Evolutionary conservation across 1,140 invertebrate species (phyloP).

Genomic region (Neomicropteryx cornuta): DNA sequence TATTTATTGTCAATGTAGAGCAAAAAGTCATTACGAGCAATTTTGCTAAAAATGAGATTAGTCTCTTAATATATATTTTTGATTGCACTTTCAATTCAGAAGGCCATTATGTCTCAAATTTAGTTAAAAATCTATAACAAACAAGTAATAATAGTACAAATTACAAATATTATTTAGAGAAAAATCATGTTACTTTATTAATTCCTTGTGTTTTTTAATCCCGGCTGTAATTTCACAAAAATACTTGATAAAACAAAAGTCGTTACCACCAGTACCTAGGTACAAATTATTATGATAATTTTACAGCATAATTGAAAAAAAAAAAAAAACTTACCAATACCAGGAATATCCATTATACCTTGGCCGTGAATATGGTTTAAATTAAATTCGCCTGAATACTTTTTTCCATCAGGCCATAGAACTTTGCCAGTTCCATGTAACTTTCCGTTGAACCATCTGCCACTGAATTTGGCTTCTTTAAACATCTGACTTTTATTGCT

Average conservation of each 20-base stretch:
- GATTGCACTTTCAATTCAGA: too few species aligned
- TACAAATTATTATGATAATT: slow-evolving; percentile 6
- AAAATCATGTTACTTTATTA: background rate
- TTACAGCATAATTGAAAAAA: slow-evolving; percentile 3
- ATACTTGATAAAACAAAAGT: background rate
- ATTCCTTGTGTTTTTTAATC: background rate
- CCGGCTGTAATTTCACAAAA: background rate
- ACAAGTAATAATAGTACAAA: too few species aligned
- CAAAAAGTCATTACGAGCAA: too few species aligned
- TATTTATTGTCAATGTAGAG: too few species aligned
- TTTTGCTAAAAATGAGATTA: too few species aligned
- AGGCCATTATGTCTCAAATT: too few species aligned
- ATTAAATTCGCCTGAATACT: slow-evolving; percentile 68
- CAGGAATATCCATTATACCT: slow-evolving; percentile 56
- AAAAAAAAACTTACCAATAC: slow-evolving; percentile 28
- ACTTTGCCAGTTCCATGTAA: slow-evolving; percentile 72
- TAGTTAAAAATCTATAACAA: too few species aligned
- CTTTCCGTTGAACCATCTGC: slow-evolving; percentile 68
- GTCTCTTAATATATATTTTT: too few species aligned
- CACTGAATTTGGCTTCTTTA: slow-evolving; percentile 67
- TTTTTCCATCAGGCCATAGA: slow-evolving; percentile 67
- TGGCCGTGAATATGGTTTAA: slow-evolving; percentile 64
- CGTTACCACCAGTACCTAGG: background rate
- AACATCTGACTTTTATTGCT: slow-evolving; percentile 53
- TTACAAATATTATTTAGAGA: background rate